Base-by-base conservation (phyloP, 2,113 vertebrate species). In the Pelmatolapia mariae region DNA sequence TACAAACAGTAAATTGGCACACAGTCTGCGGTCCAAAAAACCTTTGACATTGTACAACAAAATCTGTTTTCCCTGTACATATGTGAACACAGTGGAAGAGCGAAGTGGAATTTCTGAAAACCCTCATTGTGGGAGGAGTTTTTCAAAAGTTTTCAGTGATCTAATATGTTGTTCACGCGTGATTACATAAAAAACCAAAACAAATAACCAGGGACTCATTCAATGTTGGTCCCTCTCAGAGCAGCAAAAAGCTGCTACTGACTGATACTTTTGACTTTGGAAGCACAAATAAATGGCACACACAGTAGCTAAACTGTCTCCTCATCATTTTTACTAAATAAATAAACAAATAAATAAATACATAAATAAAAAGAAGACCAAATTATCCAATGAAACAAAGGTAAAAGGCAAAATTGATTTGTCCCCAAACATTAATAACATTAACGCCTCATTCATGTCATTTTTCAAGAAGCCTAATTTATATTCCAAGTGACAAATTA, bases 321-420 rank as follows among this genome's bases (percentile, higher is more conserved):
- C 18, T 66, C 19, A 5, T 66, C 61, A 66, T 6, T 66, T 6
- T 66, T 66, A 66, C 33, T n/a, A 59, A 56, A 56, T 0, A 54
- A 54, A 22, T 0, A 18, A 59, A 29, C 0, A 57, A 29, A 56
- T 0, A 24, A 56, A 29, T 0, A n/a, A 19, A 52, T 1, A 22
- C 6, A 54, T 2, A 61, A 61, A 61, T 19, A 36, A 38, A 8
- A 66, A 66, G 10, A 66, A n/a, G 61, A 38, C 61, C 61, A 66
- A 66, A 36, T 66, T 38, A 38, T 66, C 19, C 38, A 45, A 26
- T 26, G 8, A 18, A 45, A 45, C 18, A 73, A 71, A 40, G 3
- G 36, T 40, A 68, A 2, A 71, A 71, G n/a, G n/a, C 12, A 43
- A 71, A 71, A 71, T 4, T 71, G 36, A 68, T 15, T 22, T 43